These are phyloP conservation scores for Epistrophe grossulariae DNA, from an alignment of 2,888 invertebrate species.

Conservation along the genomic window DNA sequence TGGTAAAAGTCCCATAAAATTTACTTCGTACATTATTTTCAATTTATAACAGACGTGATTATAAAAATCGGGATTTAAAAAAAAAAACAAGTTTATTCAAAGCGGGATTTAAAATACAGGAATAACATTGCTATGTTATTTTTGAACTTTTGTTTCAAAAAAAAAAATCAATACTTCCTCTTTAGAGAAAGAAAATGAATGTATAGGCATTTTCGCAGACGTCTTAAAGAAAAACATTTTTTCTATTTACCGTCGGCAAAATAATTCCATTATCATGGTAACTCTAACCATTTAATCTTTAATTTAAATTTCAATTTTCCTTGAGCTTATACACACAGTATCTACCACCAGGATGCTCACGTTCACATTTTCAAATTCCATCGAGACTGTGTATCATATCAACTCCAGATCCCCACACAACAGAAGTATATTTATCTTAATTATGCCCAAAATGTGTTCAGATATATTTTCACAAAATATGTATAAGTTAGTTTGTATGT, in stretches of 20 bases:
- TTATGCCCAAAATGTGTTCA: slow-evolving; percentile 63
- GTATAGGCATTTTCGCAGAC: too few species aligned
- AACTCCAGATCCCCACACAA: slow-evolving; percentile 25
- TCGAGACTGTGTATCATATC: background rate
- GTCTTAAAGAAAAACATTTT: too few species aligned
- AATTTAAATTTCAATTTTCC: slow-evolving; percentile 5
- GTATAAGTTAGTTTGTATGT: background rate
- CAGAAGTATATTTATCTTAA: slow-evolving; percentile 61
- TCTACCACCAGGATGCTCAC: slow-evolving; percentile 36
- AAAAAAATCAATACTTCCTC: too few species aligned
- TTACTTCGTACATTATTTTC: too few species aligned
- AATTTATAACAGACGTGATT: too few species aligned
- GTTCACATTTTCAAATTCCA: slow-evolving; percentile 46
- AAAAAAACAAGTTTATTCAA: too few species aligned
- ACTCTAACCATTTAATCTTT: background rate
- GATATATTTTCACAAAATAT: slow-evolving; percentile 27
- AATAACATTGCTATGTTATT: too few species aligned
- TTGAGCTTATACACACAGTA: background rate
- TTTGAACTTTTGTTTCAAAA: too few species aligned
- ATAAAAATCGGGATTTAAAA: too few species aligned
- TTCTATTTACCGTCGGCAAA: background rate
- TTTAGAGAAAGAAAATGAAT: too few species aligned
- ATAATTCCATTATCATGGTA: background rate
- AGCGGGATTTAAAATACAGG: too few species aligned
- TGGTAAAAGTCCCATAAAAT: too few species aligned